These are phyloP conservation scores for Champsocephalus esox DNA, from an alignment of 2,797 vertebrate genomes.

Conservation along the genomic window DNA sequence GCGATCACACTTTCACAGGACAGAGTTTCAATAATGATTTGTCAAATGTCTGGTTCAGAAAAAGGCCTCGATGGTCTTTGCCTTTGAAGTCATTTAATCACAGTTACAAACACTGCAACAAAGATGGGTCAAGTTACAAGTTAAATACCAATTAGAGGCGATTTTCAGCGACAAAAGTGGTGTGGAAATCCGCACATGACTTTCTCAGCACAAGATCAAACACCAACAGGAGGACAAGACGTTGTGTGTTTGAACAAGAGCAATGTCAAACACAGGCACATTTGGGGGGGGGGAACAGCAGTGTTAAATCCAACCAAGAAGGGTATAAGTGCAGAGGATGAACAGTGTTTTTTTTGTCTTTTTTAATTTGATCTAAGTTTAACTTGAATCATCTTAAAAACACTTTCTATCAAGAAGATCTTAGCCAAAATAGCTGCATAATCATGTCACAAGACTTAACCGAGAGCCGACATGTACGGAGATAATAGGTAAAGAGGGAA, in stretches of 20 bases:
- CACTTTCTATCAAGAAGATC: not conserved
- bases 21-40: not conserved
- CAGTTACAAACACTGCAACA: slow-evolving; percentile 8
- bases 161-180: slow-evolving; percentile 11
- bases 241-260: not conserved
- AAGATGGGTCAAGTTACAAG: slow-evolving; percentile 8
- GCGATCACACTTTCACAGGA: not conserved
- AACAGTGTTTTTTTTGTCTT: no score
- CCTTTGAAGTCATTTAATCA: slow-evolving; percentile 16
- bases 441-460: not conserved
- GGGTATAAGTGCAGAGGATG: not conserved
- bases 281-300: no score
- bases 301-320: slow-evolving; percentile 1
- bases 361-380: slow-evolving; percentile 3
- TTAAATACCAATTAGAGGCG: slow-evolving; percentile 24
- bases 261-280: not conserved
- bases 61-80: slow-evolving; percentile 16
- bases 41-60: slow-evolving; percentile 13
- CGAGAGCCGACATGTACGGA: not conserved
- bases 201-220: not conserved
- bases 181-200: not conserved
- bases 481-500: slow-evolving; percentile 1
- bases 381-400: not conserved
- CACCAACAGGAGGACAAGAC: not conserved
- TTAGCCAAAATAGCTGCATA: not conserved